These are phyloP conservation scores for Anthoscopus minutus DNA, from an alignment of 2,113 vertebrate genomes.

Conservation along the genomic window DNA sequence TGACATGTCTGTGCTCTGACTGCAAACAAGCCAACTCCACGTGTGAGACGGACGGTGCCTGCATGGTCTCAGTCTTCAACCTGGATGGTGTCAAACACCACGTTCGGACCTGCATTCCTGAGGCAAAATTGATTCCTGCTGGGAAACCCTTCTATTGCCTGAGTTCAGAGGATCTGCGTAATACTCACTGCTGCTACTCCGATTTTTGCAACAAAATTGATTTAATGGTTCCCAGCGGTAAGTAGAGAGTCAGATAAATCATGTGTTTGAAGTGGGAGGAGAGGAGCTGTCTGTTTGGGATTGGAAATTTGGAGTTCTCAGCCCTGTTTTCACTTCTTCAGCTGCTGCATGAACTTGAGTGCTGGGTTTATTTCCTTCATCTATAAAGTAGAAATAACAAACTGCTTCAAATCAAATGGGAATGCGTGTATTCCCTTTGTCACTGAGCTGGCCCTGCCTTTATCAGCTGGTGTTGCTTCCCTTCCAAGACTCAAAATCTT, in stretches of 20 bases:
- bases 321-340: neutral
- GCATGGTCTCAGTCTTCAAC: slow-evolving; percentile 91
- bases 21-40: slow-evolving; percentile 88
- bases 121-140: slow-evolving; percentile 80
- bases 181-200: slow-evolving; percentile 93
- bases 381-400: neutral
- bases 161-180: slow-evolving; percentile 87
- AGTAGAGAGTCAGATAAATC: slow-evolving; percentile 5
- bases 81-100: slow-evolving; percentile 82
- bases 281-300: neutral
- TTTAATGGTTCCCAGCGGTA: slow-evolving; percentile 86
- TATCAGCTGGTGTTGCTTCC: neutral
- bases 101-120: slow-evolving; percentile 86
- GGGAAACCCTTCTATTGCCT: slow-evolving; percentile 95
- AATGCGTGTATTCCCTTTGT: neutral
- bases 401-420: neutral
- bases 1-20: slow-evolving; percentile 87
- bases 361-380: neutral
- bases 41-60: slow-evolving; percentile 93
- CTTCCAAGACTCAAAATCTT: neutral
- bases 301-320: neutral
- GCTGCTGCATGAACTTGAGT: neutral
- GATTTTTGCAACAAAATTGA: slow-evolving; percentile 97
- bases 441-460: neutral
- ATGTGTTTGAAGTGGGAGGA: neutral